Conservation (phyloP, 2,113 vertebrate genomes). For the Myocastor coypus region DNA sequence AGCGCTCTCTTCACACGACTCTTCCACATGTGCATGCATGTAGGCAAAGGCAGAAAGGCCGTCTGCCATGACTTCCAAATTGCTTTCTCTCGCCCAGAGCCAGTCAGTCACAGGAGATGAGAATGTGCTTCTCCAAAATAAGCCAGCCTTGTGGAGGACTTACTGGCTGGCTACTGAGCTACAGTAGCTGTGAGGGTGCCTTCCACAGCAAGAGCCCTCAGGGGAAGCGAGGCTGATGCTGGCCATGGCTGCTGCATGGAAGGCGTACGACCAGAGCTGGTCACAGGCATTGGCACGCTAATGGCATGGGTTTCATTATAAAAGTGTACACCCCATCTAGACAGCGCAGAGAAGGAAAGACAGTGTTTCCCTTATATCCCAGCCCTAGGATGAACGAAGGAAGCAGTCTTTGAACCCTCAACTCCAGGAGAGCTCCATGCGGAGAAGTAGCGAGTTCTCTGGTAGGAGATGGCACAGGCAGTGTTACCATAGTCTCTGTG, state of each 20-base stretch:
- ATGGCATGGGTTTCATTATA: background rate
- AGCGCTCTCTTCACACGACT: background rate
- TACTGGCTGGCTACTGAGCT: background rate
- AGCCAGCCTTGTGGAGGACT: background rate
- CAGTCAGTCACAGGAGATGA: background rate
- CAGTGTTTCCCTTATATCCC: background rate
- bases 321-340: background rate
- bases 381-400: background rate
- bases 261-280: background rate
- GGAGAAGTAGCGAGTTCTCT: background rate
- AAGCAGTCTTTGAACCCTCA: background rate
- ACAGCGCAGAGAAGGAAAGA: background rate
- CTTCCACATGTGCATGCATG: rapidly evolving
- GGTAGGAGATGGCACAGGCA: background rate
- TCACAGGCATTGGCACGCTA: background rate
- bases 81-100: background rate
- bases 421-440: background rate
- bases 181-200: background rate
- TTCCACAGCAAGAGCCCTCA: background rate
- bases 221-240: background rate
- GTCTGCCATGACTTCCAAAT: background rate
- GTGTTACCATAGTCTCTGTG: background rate
- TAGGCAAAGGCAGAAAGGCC: background rate
- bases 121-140: background rate
- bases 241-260: background rate